Evolutionary conservation across 1,140 invertebrate species (phyloP).

Genomic region (Proales similis): DNA sequence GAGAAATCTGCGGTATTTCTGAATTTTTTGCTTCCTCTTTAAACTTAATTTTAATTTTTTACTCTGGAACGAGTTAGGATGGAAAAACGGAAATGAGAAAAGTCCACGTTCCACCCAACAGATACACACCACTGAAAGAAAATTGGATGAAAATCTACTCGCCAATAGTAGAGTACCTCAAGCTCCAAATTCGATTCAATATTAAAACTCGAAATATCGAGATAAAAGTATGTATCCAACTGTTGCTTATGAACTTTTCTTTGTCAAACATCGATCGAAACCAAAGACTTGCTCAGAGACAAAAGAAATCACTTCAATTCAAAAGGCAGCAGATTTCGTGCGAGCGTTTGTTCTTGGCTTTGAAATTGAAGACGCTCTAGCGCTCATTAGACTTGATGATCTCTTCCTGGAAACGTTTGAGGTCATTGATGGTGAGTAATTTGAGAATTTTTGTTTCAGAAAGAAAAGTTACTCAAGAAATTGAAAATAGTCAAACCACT

Average conservation of each 20-base stretch:
- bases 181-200: constrained; percentile 89
- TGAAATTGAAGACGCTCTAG: constrained; percentile 80
- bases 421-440: constrained; percentile 68
- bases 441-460: neutral
- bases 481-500: constrained; percentile 70
- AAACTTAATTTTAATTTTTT: no score
- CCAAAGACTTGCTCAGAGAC: constrained; percentile 64
- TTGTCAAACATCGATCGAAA: constrained; percentile 40
- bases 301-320: constrained; percentile 76
- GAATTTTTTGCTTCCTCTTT: no score
- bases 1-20: no score
- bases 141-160: constrained; percentile 95
- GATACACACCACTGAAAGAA: constrained; percentile 86
- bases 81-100: constrained; percentile 52
- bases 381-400: constrained; percentile 87
- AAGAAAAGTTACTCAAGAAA: constrained; percentile 7
- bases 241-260: constrained; percentile 33
- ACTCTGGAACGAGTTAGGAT: no score
- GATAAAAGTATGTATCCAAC: constrained; percentile 55
- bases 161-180: constrained; percentile 86
- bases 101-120: constrained; percentile 64
- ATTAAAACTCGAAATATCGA: constrained; percentile 81
- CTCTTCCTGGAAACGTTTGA: constrained; percentile 95
- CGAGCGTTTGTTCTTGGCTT: constrained; percentile 92
- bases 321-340: constrained; percentile 96